phyloP scores from a whole-genome alignment of 2,888 invertebrate genomes.

The Drosophila vallismaia region DNA sequence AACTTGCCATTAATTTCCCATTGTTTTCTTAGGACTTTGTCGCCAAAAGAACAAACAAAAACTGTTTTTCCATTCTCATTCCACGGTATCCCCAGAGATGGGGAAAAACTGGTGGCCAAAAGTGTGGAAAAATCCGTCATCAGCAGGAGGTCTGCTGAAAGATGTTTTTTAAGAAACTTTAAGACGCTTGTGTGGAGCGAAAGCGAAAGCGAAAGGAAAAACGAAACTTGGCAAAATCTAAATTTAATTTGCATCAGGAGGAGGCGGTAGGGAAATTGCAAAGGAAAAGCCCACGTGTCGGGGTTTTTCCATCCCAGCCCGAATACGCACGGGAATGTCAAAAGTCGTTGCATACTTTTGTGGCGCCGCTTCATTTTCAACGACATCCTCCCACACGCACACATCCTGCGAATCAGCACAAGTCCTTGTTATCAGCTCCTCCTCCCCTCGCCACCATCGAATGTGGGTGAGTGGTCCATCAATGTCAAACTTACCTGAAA shows the following conservation, averaged over 20 bases:
- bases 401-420: slow-evolving; percentile 9
- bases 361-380: background rate
- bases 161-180: slow-evolving; percentile 18
- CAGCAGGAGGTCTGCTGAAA: slow-evolving; percentile 29
- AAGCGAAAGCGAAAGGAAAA: background rate
- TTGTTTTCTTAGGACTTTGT: slow-evolving; percentile 42
- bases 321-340: slow-evolving; percentile 40
- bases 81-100: slow-evolving; percentile 6
- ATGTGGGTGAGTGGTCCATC: slow-evolving; percentile 57
- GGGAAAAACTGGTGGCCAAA: too few species aligned
- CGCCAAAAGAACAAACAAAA: slow-evolving; percentile 36
- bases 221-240: slow-evolving; percentile 43
- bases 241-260: slow-evolving; percentile 61
- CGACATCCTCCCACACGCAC: slow-evolving; percentile 25
- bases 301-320: slow-evolving; percentile 10
- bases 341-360: slow-evolving; percentile 35
- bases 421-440: slow-evolving; percentile 33
- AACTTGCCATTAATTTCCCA: slow-evolving; percentile 43
- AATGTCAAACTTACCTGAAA: slow-evolving; percentile 76
- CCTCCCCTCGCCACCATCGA: slow-evolving; percentile 9
- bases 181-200: slow-evolving; percentile 7
- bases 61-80: slow-evolving; percentile 25
- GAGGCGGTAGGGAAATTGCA: slow-evolving; percentile 20
- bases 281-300: slow-evolving; percentile 20
- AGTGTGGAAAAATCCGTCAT: slow-evolving; percentile 36